phyloP scores from a whole-genome alignment of 2,797 vertebrate species.

The Anisognathus igniventris region DNA sequence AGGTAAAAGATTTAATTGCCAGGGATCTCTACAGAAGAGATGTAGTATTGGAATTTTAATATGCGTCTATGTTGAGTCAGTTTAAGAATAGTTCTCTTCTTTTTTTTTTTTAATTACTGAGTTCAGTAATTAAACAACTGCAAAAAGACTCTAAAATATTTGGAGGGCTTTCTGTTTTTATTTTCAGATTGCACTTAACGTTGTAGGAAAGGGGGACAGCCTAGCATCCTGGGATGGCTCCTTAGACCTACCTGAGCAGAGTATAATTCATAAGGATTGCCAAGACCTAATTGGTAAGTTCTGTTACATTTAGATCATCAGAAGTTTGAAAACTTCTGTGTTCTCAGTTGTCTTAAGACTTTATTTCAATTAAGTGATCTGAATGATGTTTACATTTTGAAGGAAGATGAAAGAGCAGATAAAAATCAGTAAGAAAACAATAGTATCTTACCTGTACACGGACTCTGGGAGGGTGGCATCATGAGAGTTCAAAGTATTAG shows the following conservation, averaged over 20 bases:
- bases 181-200: constrained; percentile 91
- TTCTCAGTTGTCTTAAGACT: neutral
- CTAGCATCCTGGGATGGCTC: constrained; percentile 92
- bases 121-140: neutral
- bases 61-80: neutral
- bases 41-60: neutral
- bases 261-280: constrained; percentile 87
- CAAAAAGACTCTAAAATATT: neutral
- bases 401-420: neutral
- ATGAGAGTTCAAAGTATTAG: neutral
- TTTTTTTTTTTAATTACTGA: neutral
- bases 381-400: neutral
- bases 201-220: constrained; percentile 95
- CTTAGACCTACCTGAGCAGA: constrained; percentile 92
- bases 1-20: neutral
- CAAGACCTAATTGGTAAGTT: constrained; percentile 89
- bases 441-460: neutral
- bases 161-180: neutral
- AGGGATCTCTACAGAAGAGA: neutral
- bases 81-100: neutral
- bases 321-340: neutral
- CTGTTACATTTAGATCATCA: neutral
- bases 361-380: neutral
- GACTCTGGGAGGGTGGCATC: neutral
- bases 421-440: neutral